phyloP scores from a whole-genome alignment of 2,113 vertebrate species.

The Maccullochella peelii region DNA sequence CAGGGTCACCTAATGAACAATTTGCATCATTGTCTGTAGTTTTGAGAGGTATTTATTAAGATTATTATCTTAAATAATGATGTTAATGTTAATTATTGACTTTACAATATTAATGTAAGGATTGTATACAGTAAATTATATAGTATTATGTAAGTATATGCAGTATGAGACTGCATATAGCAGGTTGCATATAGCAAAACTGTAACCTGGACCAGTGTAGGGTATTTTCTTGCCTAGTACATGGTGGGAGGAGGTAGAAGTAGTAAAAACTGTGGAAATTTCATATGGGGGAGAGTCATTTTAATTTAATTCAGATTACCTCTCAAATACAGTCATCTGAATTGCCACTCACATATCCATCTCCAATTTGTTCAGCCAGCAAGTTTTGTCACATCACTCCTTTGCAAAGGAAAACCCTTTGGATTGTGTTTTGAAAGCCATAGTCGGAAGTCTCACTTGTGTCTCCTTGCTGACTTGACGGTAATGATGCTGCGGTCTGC shows the following conservation, averaged over 20 bases:
- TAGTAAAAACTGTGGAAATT: background rate
- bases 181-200: no score
- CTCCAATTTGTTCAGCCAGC: no score
- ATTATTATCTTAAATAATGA: no score
- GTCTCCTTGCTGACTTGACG: constrained; percentile 28
- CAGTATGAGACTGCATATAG: background rate
- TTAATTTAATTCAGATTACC: background rate
- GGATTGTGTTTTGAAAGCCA: constrained; percentile 51
- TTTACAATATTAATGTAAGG: no score
- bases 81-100: background rate
- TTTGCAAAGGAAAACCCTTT: background rate
- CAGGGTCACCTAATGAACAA: accelerated
- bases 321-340: background rate
- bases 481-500: constrained; percentile 73
- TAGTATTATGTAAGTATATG: no score
- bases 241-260: background rate
- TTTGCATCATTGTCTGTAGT: background rate
- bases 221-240: background rate
- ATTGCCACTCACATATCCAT: no score
- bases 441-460: background rate
- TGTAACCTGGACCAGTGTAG: background rate
- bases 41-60: background rate
- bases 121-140: no score
- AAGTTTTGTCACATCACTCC: no score
- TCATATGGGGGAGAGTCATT: background rate